Percentiles rank a stretch among this genome's conserved stretches.
Conservation (phyloP, 1,140 invertebrate genomes). For the Plectrocnemia conspersa region DNA sequence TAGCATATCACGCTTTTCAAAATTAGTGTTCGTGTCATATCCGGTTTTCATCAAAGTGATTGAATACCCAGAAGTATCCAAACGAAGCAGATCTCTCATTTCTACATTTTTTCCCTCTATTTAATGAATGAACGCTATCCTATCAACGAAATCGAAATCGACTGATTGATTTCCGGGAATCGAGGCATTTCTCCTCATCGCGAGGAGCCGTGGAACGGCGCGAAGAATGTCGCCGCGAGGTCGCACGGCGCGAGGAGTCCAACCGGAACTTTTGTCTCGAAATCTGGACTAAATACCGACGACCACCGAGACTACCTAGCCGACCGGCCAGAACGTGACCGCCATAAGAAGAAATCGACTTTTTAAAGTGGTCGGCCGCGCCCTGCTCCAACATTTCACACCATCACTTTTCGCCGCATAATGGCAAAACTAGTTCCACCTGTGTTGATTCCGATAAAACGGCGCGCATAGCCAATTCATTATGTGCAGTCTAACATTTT, state of each 20-base stretch:
- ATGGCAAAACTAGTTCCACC: too few species aligned
- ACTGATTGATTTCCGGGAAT: not conserved
- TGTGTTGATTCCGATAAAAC: too few species aligned
- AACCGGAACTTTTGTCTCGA: slow-evolving; percentile 23
- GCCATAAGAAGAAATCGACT: slow-evolving; percentile 29
- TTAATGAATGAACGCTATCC: not conserved
- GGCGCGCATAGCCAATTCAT: too few species aligned
- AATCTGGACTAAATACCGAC: slow-evolving; percentile 26
- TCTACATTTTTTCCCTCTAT: too few species aligned
- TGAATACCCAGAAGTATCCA: too few species aligned
- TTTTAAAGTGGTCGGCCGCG: slow-evolving; percentile 16
- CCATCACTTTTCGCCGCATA: slow-evolving; percentile 1
- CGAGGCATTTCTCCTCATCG: not conserved
- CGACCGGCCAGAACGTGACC: slow-evolving; percentile 17
- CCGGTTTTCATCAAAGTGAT: too few species aligned
- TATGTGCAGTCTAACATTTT: too few species aligned
- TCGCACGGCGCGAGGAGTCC: not conserved
- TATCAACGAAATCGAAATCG: not conserved
- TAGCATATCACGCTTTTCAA: too few species aligned
- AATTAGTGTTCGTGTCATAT: too few species aligned
- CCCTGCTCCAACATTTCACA: not conserved
- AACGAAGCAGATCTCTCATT: too few species aligned
- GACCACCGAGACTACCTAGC: not conserved
- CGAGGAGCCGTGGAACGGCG: not conserved
- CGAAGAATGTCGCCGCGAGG: slow-evolving; percentile 2